These are phyloP conservation scores for Arrhopalites spinosus DNA, from an alignment of 2,888 invertebrate species.

Conservation along the genomic window DNA sequence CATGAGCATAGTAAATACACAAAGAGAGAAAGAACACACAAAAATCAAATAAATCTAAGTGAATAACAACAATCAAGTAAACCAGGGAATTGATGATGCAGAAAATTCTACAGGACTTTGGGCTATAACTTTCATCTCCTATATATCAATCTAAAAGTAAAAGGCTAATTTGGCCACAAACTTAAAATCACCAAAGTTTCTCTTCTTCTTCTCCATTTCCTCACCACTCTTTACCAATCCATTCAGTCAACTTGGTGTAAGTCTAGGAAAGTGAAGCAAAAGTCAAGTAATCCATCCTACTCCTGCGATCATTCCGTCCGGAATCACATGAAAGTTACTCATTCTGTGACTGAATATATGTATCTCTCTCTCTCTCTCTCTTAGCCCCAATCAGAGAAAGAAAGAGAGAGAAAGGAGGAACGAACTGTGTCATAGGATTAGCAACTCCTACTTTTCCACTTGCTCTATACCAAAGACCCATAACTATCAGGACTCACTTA, in stretches of 20 bases:
- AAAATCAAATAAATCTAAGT: conserved; percentile 18
- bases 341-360: conserved; percentile 15
- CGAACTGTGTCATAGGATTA: conserved; percentile 25
- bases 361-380: conserved; percentile 13
- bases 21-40: neutral
- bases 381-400: neutral
- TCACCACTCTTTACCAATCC: conserved; percentile 12
- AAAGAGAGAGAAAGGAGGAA: conserved; percentile 1
- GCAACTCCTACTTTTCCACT: neutral
- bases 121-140: conserved; percentile 33
- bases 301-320: conserved; percentile 23
- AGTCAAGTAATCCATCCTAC: conserved; percentile 29
- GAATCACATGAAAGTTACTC: conserved; percentile 30
- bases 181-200: conserved; percentile 38
- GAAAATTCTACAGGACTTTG: conserved; percentile 24
- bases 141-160: conserved; percentile 32
- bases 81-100: conserved; percentile 27
- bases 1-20: neutral
- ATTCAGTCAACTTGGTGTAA: conserved; percentile 14
- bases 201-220: neutral
- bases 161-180: conserved; percentile 38
- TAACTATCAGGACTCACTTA: conserved; percentile 19
- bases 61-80: conserved; percentile 8
- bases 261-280: conserved; percentile 15
- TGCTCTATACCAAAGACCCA: conserved; percentile 1